Conservation (phyloP, 2,113 vertebrate genomes). For the Myocastor coypus region DNA sequence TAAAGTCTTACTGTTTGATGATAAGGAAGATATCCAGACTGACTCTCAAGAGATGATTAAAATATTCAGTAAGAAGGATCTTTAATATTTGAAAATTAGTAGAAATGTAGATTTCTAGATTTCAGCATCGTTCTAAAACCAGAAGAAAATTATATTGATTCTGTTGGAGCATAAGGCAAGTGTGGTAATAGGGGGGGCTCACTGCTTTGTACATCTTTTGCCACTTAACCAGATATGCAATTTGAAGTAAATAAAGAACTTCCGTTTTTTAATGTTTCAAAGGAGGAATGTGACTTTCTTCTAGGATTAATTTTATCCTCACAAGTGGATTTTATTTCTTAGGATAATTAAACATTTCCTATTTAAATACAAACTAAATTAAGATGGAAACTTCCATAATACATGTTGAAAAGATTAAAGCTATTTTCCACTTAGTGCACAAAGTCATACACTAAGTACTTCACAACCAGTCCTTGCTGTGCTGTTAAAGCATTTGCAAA, state of each 20-base stretch:
- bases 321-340: neutral
- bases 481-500: constrained; percentile 50
- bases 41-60: neutral
- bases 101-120: neutral
- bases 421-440: neutral
- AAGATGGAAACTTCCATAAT: neutral
- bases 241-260: neutral
- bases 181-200: fast-evolving
- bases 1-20: neutral
- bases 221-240: neutral
- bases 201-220: neutral
- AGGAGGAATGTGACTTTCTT: neutral
- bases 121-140: neutral
- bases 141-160: neutral
- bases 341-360: neutral
- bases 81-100: neutral
- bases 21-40: neutral
- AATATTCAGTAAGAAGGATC: neutral
- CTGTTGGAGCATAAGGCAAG: fast-evolving
- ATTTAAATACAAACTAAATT: constrained; percentile 7
- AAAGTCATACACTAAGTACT: neutral
- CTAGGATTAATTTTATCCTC: neutral
- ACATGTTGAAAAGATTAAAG: neutral
- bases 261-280: neutral
- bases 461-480: neutral